These are phyloP conservation scores for Leucophenga varia DNA, from an alignment of 1,140 invertebrate genomes.

Conservation along the genomic window DNA sequence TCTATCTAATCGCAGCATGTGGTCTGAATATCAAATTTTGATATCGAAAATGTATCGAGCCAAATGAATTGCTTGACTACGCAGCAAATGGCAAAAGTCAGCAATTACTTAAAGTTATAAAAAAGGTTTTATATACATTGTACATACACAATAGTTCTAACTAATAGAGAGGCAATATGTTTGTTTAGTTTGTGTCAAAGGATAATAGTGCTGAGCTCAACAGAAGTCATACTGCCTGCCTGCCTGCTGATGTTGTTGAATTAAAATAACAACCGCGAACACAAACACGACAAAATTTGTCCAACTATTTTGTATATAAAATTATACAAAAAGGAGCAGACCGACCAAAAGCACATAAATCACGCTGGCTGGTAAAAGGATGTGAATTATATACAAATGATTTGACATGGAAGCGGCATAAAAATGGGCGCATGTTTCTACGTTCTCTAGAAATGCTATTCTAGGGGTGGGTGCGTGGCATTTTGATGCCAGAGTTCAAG, in stretches of 20 bases:
- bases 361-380: constrained; percentile 38
- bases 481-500: too few relatives aligned
- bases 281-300: constrained; percentile 23
- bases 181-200: too few relatives aligned
- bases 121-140: too few relatives aligned
- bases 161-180: too few relatives aligned
- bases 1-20: constrained; percentile 52
- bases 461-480: too few relatives aligned
- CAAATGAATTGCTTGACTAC: too few relatives aligned
- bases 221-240: constrained; percentile 41
- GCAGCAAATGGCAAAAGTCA: constrained; percentile 45
- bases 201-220: constrained; percentile 49
- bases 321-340: constrained; percentile 25
- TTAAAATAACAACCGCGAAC: too few relatives aligned
- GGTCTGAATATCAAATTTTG: constrained; percentile 49
- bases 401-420: constrained; percentile 37
- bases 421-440: constrained; percentile 12
- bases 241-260: too few relatives aligned
- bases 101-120: constrained; percentile 46
- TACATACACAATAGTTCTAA: too few relatives aligned
- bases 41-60: constrained; percentile 31
- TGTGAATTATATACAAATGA: constrained; percentile 54
- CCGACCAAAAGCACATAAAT: constrained; percentile 47
- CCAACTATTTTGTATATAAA: constrained; percentile 33
- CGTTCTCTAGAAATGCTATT: too few relatives aligned